Evolutionary conservation across 2,797 vertebrate species (phyloP), one percentile per base, ranked within the genome.

Genomic region (Ctenosaura bakeri): DNA sequence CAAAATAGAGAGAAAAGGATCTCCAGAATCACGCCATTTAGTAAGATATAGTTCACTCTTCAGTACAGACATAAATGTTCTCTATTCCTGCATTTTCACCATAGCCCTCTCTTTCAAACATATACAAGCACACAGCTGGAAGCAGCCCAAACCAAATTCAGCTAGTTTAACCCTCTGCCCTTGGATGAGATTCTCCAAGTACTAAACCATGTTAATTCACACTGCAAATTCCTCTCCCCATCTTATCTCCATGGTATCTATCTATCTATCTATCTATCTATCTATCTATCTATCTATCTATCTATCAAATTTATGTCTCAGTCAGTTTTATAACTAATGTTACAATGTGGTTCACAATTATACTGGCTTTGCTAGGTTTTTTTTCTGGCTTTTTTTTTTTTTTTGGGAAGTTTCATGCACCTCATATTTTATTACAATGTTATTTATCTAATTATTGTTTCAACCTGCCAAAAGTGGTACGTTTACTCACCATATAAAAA

Each of bases 131-230:
- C 42, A 87, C 20, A 50, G 12, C 29, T 69, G 77, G 77, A 69
- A 88, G 16, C 2, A 80, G 13, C 13, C 62, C 86, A 87, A 86
- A 59, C 35, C 38, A 14, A 87, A 64, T 69, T 87, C 42, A 80
- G 42, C 77, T 52, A 66, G 32, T 35, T 35, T 64, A 87, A 12
- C 42, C 42, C 9, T 69, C 42, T 80, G 59, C 76, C 54, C 62
- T 87, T 69, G 86, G 46, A 42, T 2, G 52, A 46, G 64, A 79
- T 79, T 87, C 42, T 80, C 42, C 32, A 80, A 66, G 42, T 29
- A 54, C 66, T 80, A 87, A 64, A 78, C 64, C 56, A 87, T 29
- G 52, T 62, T 62, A 38, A 64, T 64, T 62, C 74, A 79, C 62
- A 87, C 26, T 79, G 18, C 42, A 62, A 87, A 87, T 87, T 78